Conservation (phyloP, 2,888 invertebrate species). For the Corythucha ciliata region DNA sequence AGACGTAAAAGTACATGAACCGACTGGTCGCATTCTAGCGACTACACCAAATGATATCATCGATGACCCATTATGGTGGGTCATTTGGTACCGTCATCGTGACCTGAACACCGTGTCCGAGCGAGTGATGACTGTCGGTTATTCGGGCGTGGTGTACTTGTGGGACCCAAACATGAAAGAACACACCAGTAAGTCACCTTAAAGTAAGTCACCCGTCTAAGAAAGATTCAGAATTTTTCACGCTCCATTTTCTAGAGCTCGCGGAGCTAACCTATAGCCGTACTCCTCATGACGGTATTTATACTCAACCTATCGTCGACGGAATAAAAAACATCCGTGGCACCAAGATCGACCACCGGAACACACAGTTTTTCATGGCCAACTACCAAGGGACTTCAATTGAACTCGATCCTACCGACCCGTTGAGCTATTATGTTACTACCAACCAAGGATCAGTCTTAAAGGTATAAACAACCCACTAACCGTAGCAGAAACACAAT, state of each 20-base stretch:
- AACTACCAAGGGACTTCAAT: constrained; percentile 3
- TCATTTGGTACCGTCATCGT: constrained; percentile 17
- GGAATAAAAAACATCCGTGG: neutral
- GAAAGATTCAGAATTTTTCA: neutral
- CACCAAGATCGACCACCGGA: too few species aligned
- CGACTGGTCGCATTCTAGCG: constrained; percentile 7
- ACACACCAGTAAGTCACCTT: constrained; percentile 11
- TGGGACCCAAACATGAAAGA: constrained; percentile 22
- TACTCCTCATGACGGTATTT: constrained; percentile 21
- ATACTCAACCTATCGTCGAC: too few species aligned
- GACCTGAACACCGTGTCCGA: constrained; percentile 15
- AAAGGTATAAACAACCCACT: too few species aligned
- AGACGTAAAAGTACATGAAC: constrained; percentile 18
- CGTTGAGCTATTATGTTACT: constrained; percentile 13
- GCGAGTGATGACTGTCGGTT: constrained; percentile 24
- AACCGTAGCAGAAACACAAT: too few species aligned
- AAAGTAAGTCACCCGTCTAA: neutral
- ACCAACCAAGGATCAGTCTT: constrained; percentile 18
- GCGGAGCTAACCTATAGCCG: constrained; percentile 13
- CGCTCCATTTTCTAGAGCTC: constrained; percentile 17
- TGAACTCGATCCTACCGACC: constrained; percentile 15
- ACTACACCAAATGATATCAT: constrained; percentile 17
- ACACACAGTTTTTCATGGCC: constrained; percentile 1
- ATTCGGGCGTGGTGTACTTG: constrained; percentile 18
- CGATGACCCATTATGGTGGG: constrained; percentile 20